Base-by-base conservation (phyloP, 1,140 invertebrate genomes). In the Nephila pilipes region DNA sequence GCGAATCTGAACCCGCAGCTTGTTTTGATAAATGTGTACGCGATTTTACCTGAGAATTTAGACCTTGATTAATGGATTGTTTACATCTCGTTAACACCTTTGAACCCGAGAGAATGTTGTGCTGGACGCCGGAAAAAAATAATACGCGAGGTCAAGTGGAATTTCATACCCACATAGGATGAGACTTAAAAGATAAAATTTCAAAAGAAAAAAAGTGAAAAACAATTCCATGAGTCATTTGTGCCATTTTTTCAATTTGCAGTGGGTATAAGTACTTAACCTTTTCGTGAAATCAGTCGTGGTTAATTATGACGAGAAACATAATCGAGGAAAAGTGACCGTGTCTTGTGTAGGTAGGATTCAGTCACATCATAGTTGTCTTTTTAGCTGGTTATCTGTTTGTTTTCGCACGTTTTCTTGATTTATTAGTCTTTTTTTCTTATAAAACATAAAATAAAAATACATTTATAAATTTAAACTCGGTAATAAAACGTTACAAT, bases 11-110 rank as follows among this genome's bases (percentile, higher is more conserved):
- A 54, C 80, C 80, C 80, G 46, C 80, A 83, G 12, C 16, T 18
- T 22, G 57, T 60, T 60, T 60, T 60, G 16, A 20, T 32, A 12
- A 29, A 25, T 75, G 10, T 14, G 65, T 29, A 10, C 4, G 29
- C 25, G 14, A 36, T 75, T 75, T 75, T 83, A 83, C 54, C 80
- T 55, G 54, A 22, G 1, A 54, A 14, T 25, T 12, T 46, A 83
- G 38, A 83, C 80, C 32, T 46, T 83, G 80, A 83, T 83, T 83
- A 83, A 83, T 83, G 80, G 80, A 83, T 83, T 46, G 38, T 55
- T 83, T 83, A 55, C 80, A 83, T 83, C 80, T 54, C 12, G 38
- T 83, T 54, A 38, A 55, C 54, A 54, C 38, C 22, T 54, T 18
- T 83, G 80, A 83, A 46, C 80, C 38, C 29, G 16, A 38, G 16